Percentiles rank a stretch among this genome's conserved stretches.
These are phyloP conservation scores for Pachyrhynchus sulphureomaculatus DNA, from an alignment of 1,140 invertebrate species.

Conservation along the genomic window DNA sequence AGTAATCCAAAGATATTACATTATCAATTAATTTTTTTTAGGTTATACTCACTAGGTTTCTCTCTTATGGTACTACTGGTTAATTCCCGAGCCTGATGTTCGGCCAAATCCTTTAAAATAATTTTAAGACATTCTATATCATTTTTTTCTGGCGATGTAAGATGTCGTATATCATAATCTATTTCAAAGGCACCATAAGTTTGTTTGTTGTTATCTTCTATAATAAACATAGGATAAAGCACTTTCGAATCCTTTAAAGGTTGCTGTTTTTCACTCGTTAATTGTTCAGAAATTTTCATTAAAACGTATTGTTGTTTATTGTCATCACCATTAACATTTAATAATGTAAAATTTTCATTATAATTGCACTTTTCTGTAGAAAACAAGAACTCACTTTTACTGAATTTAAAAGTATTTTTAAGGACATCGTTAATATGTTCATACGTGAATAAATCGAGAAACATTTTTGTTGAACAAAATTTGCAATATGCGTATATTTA, in stretches of 20 bases:
- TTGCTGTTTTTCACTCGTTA: no score
- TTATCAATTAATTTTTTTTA: not conserved
- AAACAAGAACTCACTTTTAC: no score
- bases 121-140: not conserved
- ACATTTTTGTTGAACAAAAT: no score
- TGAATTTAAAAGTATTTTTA: no score
- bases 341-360: no score
- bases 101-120: not conserved
- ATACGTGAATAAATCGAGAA: no score
- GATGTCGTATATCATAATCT: not conserved
- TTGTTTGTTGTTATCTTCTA: not conserved
- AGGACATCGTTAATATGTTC: no score
- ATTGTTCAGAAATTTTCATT: no score
- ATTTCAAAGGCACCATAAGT: not conserved
- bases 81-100: conserved; percentile 1
- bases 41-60: not conserved
- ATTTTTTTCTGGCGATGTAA: not conserved
- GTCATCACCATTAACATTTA: no score
- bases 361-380: no score
- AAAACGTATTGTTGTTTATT: no score
- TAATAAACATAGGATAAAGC: not conserved
- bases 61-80: not conserved
- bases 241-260: not conserved
- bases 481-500: not conserved
- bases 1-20: not conserved